Percentiles rank a stretch among this genome's conserved stretches.
Conservation (phyloP, 2,888 invertebrate species). For the Gortyna flavago region DNA sequence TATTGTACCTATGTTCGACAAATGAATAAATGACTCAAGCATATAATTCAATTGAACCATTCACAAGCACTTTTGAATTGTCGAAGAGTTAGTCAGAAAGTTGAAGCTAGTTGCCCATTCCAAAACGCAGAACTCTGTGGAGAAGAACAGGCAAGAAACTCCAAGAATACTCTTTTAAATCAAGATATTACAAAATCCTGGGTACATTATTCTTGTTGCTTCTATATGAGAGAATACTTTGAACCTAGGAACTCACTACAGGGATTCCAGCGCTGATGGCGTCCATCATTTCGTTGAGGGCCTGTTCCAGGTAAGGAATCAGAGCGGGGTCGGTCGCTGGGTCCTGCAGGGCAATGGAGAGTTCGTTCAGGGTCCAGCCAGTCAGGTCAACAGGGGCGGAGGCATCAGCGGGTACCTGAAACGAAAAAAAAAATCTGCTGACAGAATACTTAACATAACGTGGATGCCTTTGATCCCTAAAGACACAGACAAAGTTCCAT, state of each 20-base stretch:
- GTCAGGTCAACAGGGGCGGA: slow-evolving; percentile 70
- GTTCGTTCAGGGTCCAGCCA: slow-evolving; percentile 73
- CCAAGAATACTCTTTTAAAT: too few relatives aligned
- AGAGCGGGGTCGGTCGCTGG: slow-evolving; percentile 73
- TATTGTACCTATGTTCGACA: too few relatives aligned
- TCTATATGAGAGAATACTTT: not conserved
- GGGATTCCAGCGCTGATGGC: slow-evolving; percentile 71
- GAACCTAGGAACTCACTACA: slow-evolving; percentile 64
- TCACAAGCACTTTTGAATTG: too few relatives aligned
- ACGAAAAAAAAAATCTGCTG: not conserved
- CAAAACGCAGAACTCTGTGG: too few relatives aligned
- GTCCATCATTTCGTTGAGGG: slow-evolving; percentile 75
- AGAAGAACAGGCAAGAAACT: too few relatives aligned
- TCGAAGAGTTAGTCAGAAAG: too few relatives aligned
- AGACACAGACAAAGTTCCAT: not conserved
- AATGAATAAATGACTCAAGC: too few relatives aligned
- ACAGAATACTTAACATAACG: not conserved
- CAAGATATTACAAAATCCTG: too few relatives aligned
- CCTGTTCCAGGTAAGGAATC: slow-evolving; percentile 74
- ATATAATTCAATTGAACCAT: too few relatives aligned
- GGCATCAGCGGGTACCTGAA: slow-evolving; percentile 65
- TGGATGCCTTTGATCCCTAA: not conserved
- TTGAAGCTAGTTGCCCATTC: too few relatives aligned
- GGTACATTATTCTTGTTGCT: too few relatives aligned
- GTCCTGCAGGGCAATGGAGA: slow-evolving; percentile 73